phyloP scores from a whole-genome alignment of 2,888 invertebrate genomes.

The Drosophila acutilabella region DNA sequence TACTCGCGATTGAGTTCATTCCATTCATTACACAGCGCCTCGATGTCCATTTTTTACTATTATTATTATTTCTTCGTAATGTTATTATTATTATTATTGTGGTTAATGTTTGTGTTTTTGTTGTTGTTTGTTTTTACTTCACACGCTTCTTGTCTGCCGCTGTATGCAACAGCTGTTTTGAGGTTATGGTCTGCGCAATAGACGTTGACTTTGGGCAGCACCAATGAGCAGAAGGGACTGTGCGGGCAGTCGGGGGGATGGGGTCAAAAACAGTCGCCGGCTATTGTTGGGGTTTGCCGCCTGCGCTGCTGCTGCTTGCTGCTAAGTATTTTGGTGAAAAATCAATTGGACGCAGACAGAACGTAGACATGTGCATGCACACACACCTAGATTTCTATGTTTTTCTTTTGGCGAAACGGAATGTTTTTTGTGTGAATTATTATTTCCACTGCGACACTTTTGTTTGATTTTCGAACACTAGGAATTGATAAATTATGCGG shows the following conservation, averaged over 20 bases:
- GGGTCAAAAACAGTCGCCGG: conserved; percentile 46
- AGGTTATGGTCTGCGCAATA: conserved; percentile 47
- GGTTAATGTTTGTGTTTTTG: conserved; percentile 2
- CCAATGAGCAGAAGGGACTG: too few relatives aligned
- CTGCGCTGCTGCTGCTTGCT: background rate
- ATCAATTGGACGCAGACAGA: conserved; percentile 51
- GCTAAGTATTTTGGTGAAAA: conserved; percentile 53
- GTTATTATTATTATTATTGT: conserved; percentile 11
- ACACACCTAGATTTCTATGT: background rate
- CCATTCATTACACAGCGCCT: conserved; percentile 90
- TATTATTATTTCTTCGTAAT: conserved; percentile 17
- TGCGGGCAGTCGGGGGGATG: too few relatives aligned
- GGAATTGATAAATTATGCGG: conserved; percentile 29
- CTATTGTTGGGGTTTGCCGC: conserved; percentile 19
- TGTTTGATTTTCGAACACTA: conserved; percentile 22
- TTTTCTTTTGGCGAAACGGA: conserved; percentile 26
- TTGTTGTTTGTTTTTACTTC: conserved; percentile 25
- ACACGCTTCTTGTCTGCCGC: conserved; percentile 36
- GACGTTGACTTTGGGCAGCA: too few relatives aligned
- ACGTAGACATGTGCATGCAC: conserved; percentile 5
- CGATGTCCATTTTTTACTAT: conserved; percentile 85
- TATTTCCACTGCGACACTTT: conserved; percentile 18
- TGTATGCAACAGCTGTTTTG: conserved; percentile 73
- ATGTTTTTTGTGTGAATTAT: conserved; percentile 22
- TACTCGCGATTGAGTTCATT: conserved; percentile 92